Evolutionary conservation across 2,797 vertebrate genomes (phyloP), one percentile per base, ranked within the genome.

Genomic region (Lutjanus argentimaculatus): DNA sequence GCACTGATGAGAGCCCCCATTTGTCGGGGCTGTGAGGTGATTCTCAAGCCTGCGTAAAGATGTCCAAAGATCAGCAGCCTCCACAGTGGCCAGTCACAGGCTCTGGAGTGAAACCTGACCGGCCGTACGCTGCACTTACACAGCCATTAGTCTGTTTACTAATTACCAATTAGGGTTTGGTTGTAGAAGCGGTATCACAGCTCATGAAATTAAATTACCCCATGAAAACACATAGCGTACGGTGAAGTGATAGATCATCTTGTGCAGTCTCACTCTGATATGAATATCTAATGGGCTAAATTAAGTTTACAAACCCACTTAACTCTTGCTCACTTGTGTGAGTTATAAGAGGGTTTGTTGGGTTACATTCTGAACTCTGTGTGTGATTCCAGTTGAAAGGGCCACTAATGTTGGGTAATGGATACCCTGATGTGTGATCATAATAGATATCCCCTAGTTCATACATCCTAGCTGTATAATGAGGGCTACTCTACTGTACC

Each of bases 391-490:
- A 89, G 89, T 90, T 90, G 87, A 95, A 93, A 93, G 88, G 82
- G 85, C 85, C 82, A 79, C 91, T 93, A 94, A 95, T 93, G 83
- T 89, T 84, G 82, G 87, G 84, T 94, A 94, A 95, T 94, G 86
- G 91, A 90, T 85, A 91, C 83, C 88, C 93, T 89, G 87, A 93
- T 94, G 91, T 92, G 92, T 89, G 88, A 93, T 94, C 85, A 89
- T 94, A 94, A 94, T 91, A 94, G 92, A 93, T 93, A 93, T 89
- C 88, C 89, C 75, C 89, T 64, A 82, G 88, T 94, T 94, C 89
- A 94, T 92, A 93, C 89, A 93, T 88, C 85, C 92, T 83, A 70
- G 80, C 85, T 88, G 86, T 67, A 91, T 95, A 96, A 95, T 94
- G 94, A 95, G 94, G 92, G 91, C 92, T 92, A 91, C 88, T 92